phyloP scores from a whole-genome alignment of 2,113 vertebrate genomes.

The Tylochromis polylepis region DNA sequence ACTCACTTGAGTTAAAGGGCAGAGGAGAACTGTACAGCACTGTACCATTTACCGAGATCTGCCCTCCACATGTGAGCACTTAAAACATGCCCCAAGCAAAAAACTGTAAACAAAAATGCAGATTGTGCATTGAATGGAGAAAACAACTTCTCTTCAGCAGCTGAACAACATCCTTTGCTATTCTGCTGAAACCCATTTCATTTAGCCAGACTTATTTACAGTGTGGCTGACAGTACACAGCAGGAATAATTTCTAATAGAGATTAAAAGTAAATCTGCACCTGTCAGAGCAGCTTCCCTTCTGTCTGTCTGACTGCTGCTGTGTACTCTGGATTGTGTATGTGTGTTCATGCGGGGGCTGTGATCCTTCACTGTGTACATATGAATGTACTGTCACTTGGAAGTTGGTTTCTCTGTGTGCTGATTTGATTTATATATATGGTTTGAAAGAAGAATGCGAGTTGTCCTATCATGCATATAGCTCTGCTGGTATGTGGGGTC shows the following conservation, averaged over 20 bases:
- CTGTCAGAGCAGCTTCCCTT: slow-evolving; percentile 38
- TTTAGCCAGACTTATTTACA: neutral
- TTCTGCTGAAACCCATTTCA: neutral
- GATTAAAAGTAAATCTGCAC: slow-evolving; percentile 52
- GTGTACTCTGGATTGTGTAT: neutral
- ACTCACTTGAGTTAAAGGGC: slow-evolving; percentile 51
- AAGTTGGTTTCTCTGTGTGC: slow-evolving; percentile 2
- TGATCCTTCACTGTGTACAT: neutral
- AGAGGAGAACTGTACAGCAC: slow-evolving; percentile 11
- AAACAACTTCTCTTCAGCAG: neutral
- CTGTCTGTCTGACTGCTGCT: neutral
- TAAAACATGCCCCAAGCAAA: neutral
- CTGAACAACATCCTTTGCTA: neutral
- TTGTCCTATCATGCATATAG: neutral
- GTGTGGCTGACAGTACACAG: slow-evolving; percentile 14
- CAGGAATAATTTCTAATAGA: slow-evolving; percentile 33
- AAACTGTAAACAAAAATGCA: neutral
- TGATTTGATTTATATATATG: neutral
- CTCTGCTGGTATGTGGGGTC: neutral
- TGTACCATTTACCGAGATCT: slow-evolving; percentile 4
- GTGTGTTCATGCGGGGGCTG: neutral
- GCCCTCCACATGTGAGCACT: neutral
- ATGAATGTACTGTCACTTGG: neutral
- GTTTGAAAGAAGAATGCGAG: neutral
- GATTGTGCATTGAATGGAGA: neutral